phyloP scores from a whole-genome alignment of 2,797 vertebrate genomes.

The Morus bassanus region DNA sequence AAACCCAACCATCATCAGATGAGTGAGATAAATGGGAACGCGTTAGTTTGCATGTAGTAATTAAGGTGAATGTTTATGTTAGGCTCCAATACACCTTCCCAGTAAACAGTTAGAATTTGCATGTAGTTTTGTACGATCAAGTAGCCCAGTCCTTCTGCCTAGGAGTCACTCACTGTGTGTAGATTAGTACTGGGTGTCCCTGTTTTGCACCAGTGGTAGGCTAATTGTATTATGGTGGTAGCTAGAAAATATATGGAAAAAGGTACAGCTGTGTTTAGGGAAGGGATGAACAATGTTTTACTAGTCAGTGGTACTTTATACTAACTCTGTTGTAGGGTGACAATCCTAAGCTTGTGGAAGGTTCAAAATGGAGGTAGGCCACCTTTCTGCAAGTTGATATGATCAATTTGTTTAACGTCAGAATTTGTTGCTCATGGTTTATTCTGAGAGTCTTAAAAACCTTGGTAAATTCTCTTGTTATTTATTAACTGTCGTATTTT shows the following conservation, averaged over 20 bases:
- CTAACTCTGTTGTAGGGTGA: not conserved
- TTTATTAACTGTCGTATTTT: not conserved
- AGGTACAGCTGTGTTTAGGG: not conserved
- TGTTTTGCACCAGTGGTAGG: not conserved
- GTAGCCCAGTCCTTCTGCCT: not conserved
- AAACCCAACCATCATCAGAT: not conserved
- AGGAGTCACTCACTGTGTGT: not conserved
- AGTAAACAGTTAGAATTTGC: not conserved
- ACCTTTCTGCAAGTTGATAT: not conserved
- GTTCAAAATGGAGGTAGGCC: not conserved
- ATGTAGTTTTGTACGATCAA: not conserved
- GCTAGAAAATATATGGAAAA: not conserved
- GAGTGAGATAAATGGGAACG: not conserved
- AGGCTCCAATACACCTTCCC: not conserved
- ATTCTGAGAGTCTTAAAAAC: not conserved
- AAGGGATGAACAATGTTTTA: not conserved
- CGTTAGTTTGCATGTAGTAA: not conserved
- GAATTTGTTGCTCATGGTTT: not conserved
- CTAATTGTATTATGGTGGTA: not conserved
- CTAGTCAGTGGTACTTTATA: not conserved
- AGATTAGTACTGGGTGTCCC: not conserved
- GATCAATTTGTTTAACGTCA: not conserved
- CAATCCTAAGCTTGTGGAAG: slow-evolving; percentile 30
- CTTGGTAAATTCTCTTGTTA: not conserved
- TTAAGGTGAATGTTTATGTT: not conserved